phyloP scores from a whole-genome alignment of 2,888 invertebrate genomes.

The Electrophaes corylata region DNA sequence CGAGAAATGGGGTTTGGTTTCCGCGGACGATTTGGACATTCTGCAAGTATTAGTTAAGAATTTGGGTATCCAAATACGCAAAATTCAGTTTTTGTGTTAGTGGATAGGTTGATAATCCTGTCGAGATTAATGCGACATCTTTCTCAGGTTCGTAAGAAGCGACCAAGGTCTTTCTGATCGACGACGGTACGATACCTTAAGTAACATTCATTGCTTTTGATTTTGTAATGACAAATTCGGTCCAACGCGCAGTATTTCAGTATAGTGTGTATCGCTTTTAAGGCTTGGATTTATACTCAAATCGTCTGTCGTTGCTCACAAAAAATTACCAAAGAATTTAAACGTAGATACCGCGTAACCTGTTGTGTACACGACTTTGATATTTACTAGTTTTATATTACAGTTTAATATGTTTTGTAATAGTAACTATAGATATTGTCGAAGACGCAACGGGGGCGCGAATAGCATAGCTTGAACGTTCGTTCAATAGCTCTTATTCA shows the following conservation, averaged over 20 bases:
- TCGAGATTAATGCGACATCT: not conserved
- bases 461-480: slow-evolving; percentile 29
- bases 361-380: slow-evolving; percentile 44
- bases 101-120: not conserved
- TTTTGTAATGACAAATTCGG: slow-evolving; percentile 22
- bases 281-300: slow-evolving; percentile 58
- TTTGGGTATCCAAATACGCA: too few species aligned
- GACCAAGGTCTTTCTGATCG: slow-evolving; percentile 9
- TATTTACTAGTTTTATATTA: slow-evolving; percentile 19
- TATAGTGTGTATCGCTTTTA: slow-evolving; percentile 52
- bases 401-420: slow-evolving; percentile 19
- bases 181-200: slow-evolving; percentile 31
- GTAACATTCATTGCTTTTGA: slow-evolving; percentile 35
- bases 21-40: too few species aligned
- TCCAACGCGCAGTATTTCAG: slow-evolving; percentile 48
- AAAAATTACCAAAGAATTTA: slow-evolving; percentile 79
- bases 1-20: not conserved
- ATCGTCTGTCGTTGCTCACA: slow-evolving; percentile 76
- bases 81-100: not conserved
- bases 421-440: slow-evolving; percentile 13
- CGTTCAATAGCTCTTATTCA: slow-evolving; percentile 27
- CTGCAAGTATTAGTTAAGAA: too few species aligned
- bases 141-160: slow-evolving; percentile 1
- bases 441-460: slow-evolving; percentile 24
- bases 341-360: slow-evolving; percentile 49